Evolutionary conservation across 2,888 invertebrate genomes (phyloP), one percentile per base, ranked within the genome.

Genomic region (Rhingia rostrata): DNA sequence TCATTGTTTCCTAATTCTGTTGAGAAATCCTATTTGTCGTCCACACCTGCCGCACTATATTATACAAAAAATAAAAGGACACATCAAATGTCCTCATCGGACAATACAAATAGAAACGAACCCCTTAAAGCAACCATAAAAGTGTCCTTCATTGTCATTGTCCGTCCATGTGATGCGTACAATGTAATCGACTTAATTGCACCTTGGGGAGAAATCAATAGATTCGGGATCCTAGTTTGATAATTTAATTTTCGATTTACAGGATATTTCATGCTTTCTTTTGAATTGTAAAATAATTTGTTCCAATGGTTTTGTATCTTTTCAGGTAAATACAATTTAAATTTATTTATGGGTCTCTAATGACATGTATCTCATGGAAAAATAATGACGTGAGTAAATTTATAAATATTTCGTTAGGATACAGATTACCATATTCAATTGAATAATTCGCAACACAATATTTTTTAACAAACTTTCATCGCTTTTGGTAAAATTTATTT

Each of bases 61-160:
- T 2, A 72, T 66, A 78, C 78, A 82, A 41, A 61, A 53, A 45
- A 43, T 12, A 12, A 81, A 81, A 41, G 56, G 54, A 53, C 78
- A 72, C 78, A 66, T 54, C 72, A 53, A 53, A 69, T 66, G 49
- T 49, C 47, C 39, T n/a, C 7, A 35, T 32, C 67, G 73, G 39
- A 53, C 58, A 70, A 74, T 4, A 49, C 49, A 70, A 58, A 22
- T 32, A 22, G n/a, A 45, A 69, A 63, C 45, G 33, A 80, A 81
- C 9, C 63, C 81, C 77, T 77, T 77, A 82, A 77, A 66, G 51
- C 47, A 77, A 67, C 41, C 80, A 67, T 74, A 67, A 74, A 80
- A 80, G 41, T 80, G 47, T 33, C 80, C 73, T 73, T 79, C 73
- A 51, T 74, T 37, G 43, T 63, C 69, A 74, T 70, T 81, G 70